Evolutionary conservation across 1,140 invertebrate genomes (phyloP), one percentile per base, ranked within the genome.

Genomic region (Brachionus rubens): DNA sequence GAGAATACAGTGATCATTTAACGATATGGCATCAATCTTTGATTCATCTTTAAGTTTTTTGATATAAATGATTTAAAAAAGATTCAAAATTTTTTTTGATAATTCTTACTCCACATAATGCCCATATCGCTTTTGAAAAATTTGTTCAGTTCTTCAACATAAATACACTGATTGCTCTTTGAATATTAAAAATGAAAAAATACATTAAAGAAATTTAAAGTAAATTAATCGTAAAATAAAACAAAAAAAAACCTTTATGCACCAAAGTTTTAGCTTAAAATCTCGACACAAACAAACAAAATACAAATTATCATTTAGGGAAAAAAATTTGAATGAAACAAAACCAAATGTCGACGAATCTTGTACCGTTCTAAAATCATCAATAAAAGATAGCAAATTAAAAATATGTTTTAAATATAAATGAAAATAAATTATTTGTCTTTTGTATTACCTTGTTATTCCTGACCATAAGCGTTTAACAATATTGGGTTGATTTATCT

Each of bases 241-340:
- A 30, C 28, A 56, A 56, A 30, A 59, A 33, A n/a, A 16, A 19
- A 72, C 68, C 24, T 72, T 72, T 3, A 72, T 54, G n/a, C 68
- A 72, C 68, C 68, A 72, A 1, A 72, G 16, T 48, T 54, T 48
- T 16, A 72, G 28, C 19, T 72, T 72, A 19, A 72, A 72, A 14
- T 72, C 68, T 30, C 46, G 43, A 33, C 68, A 72, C 2, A 72
- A 28, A 72, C 68, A 40, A 21, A 54, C 19, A 12, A 72, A 54
- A 26, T 30, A 72, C 9, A 30, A 16, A 19, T 36, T 33, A 7
- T 72, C 68, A 54, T 54, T 48, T 3, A 12, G 36, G 9, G 5
- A 33, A 54, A 72, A 72, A 41, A 72, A 72, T 72, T 72, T 72
- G 28, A 50, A 50, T 24, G 68, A 50, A 26, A 50, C 68, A 72